Base-by-base conservation (phyloP, 1,140 invertebrate species). In the Drosophila punjabiensis region DNA sequence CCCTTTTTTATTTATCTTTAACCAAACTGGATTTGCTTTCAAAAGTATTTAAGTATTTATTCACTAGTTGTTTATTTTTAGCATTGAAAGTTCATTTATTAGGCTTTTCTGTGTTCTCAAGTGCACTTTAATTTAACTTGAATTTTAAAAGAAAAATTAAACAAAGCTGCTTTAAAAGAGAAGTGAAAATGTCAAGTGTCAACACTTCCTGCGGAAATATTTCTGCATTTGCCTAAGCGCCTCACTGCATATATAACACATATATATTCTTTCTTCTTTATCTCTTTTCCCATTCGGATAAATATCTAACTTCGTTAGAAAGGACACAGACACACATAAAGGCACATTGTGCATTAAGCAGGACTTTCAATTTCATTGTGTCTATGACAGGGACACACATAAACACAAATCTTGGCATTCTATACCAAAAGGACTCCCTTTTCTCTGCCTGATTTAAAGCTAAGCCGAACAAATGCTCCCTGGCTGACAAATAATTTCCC, bases 361-460 rank as follows among this genome's bases (percentile, higher is more conserved):
- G 76, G 60, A 80, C 48, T 78, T 75, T 79, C 79, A 82, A 66
- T 87, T 82, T 63, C 60, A 74, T 65, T 86, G 81, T 76, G 53
- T 63, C 60, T 48, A 37, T 47, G 56, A 43, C 65, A 61, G 61
- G 60, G 35, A 48, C 55, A 62, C 68, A 63, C 63, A 76, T 66
- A 64, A 68, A 47, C 65, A 79, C 64, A 79, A 62, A 75, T 79
- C 58, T 47, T 41, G 30, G 35, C 32, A 18, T 47, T 24, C 28
- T 13, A 32, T 30, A 16, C 14, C 11, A 10, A 50, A 30, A 11
- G 48, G n/a, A 33, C n/a, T 11, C 18, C 10, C 37, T 16, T 32
- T 60, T 48, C 35, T 28, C 4, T 20, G 35, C 30, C 59, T 48
- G 58, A 60, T 68, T 75, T 79, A 79, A 66, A 47, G 30, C 58